Evolutionary conservation across 2,113 vertebrate species (phyloP), one percentile per base, ranked within the genome.

Genomic region (Plotosus lineatus): DNA sequence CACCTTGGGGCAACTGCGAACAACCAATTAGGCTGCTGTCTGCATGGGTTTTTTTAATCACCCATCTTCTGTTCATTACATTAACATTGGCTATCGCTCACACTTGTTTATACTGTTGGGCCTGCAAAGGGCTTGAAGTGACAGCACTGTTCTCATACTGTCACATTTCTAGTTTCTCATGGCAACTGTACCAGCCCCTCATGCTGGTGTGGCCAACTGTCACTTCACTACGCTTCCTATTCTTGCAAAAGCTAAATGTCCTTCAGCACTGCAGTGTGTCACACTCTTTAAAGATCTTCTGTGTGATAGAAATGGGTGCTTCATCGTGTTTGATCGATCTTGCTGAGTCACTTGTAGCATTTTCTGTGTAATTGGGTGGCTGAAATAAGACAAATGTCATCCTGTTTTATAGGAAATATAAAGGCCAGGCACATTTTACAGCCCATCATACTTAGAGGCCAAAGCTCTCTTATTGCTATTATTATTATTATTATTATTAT

Each of bases 71-170:
- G 44, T 53, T 33, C 23, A 44, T 66, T 51, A 21, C 48, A 36
- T 40, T 77, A 63, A 80, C 38, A 66, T 56, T 69, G n/a, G 56
- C 60, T 48, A 46, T 28, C 40, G 15, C 51, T 46, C 55, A 23
- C 26, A 63, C 77, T 77, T 72, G 50, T 75, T 46, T 78, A 75
- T 79, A 44, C 31, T 58, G 36, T 38, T 26, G 42, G 58, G 74
- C 26, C 33, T 42, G 58, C 48, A 26, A n/a, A 80, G 65, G 80
- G 61, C 48, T 50, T 46, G 53, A 69, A 74, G 46, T 81, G 78
- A 81, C 81, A 87, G 86, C 53, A 28, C 63, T 81, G 86, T 74
- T 81, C 83, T 76, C 76, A 78, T 81, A 83, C 83, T 87, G 86
- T 86, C 83, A 86, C 36, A 48, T 80, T 78, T 61, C 75, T 36